phyloP scores from a whole-genome alignment of 2,113 vertebrate species.

The Rhinichthys klamathensis region DNA sequence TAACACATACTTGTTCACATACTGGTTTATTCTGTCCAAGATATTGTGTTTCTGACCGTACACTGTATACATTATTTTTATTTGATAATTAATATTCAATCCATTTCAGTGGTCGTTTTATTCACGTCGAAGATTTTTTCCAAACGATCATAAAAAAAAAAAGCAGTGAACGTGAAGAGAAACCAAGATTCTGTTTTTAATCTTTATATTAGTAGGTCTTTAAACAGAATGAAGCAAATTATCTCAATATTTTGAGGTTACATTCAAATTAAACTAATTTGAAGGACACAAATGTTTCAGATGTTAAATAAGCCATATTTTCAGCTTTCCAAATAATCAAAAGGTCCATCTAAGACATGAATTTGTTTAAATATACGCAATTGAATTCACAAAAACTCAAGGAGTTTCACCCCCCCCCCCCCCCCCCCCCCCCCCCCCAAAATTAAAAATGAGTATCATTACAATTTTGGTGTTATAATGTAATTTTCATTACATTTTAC shows the following conservation, averaged over 20 bases:
- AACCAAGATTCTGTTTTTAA: background rate
- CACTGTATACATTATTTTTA: background rate
- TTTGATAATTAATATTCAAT: no score
- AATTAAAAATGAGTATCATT: background rate
- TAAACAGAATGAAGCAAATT: background rate
- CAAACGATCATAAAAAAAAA: constrained; percentile 1
- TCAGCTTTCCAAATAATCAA: background rate
- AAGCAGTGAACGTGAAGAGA: background rate
- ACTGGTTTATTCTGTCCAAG: background rate
- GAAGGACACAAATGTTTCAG: background rate
- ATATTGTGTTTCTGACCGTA: background rate
- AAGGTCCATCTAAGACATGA: background rate
- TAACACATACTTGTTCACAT: background rate
- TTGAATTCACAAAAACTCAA: background rate
- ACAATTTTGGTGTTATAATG: background rate
- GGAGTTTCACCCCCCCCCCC: no score
- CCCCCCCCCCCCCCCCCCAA: no score
- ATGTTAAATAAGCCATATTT: background rate
- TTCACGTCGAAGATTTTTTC: background rate
- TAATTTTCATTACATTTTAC: no score
- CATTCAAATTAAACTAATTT: no score
- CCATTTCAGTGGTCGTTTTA: constrained; percentile 1
- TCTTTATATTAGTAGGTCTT: no score
- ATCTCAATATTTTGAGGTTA: background rate
- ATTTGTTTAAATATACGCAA: background rate